phyloP scores from a whole-genome alignment of 2,888 invertebrate species.

The Zygothrica quintamaculata region DNA sequence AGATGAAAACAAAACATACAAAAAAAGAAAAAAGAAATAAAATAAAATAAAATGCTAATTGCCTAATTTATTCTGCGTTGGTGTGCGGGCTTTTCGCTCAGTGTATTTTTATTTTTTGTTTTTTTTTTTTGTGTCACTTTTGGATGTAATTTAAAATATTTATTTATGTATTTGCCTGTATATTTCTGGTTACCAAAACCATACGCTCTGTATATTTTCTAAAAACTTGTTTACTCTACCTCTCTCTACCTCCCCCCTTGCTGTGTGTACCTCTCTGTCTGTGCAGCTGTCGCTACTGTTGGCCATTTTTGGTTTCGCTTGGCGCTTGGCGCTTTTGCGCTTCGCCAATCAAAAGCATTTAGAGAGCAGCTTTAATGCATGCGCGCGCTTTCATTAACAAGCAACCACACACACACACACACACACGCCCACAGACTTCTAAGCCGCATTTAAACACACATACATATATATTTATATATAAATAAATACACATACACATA shows the following conservation, averaged over 20 bases:
- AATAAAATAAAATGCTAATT: constrained; percentile 64
- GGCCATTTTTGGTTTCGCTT: constrained; percentile 52
- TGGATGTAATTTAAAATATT: constrained; percentile 56
- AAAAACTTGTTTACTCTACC: no score
- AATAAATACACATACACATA: constrained; percentile 11
- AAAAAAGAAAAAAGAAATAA: constrained; percentile 20
- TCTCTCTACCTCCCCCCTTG: not conserved
- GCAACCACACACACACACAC: constrained; percentile 53
- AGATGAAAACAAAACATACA: constrained; percentile 1
- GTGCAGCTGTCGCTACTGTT: constrained; percentile 31
- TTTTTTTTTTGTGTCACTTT: constrained; percentile 47
- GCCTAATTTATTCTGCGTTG: constrained; percentile 67
- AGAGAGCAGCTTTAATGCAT: constrained; percentile 75
- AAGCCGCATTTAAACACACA: constrained; percentile 65
- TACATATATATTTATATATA: constrained; percentile 25
- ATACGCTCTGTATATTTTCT: no score
- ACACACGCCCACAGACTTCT: constrained; percentile 48
- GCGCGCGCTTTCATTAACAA: constrained; percentile 79
- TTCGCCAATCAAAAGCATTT: constrained; percentile 79
- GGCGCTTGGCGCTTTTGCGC: constrained; percentile 69
- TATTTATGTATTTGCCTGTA: constrained; percentile 52
- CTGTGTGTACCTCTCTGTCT: constrained; percentile 6
- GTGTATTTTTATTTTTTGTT: no score
- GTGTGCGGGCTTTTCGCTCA: constrained; percentile 24
- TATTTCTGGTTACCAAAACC: no score